Evolutionary conservation across 2,797 vertebrate genomes (phyloP), one percentile per base, ranked within the genome.

Genomic region (Enteromius paludinosus): DNA sequence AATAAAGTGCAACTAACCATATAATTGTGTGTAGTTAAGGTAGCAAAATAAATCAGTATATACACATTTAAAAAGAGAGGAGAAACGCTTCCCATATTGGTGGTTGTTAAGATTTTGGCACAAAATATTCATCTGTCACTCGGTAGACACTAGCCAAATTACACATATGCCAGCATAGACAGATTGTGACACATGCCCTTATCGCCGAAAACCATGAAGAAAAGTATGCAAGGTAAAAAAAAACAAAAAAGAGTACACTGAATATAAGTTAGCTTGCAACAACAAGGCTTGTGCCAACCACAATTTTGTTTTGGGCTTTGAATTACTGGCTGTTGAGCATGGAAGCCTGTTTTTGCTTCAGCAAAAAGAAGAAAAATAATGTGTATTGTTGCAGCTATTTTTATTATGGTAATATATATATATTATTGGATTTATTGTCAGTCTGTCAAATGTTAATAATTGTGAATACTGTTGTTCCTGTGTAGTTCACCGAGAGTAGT

Each of bases 131-230:
- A 74, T 74, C 33, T 41, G 52, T 5, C 62, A 68, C 20, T 30
- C 41, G 28, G 6, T 74, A 74, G 52, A 38, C 72, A 56, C 49
- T 25, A 56, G 72, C 52, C 72, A 74, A 74, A 35, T 38, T 74
- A 59, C 20, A 74, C 72, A 74, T 59, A 59, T 74, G 72, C 72
- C 52, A 74, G 33, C 20, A n/a, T 23, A 73, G 28, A 73, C 52
- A 74, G 72, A 59, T 74, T 74, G 49, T 56, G 20, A 74, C 49
- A 52, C 25, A 54, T 54, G 18, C 71, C 71, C 71, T 15, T 12
- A 38, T 52, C 17, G 17, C 25, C 1, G 5, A 56, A 72, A 73
- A 56, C 33, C 18, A 73, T 14, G 49, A 73, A 54, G 15, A 71
- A 66, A 71, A 20, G 49, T 10, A 23, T 56, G 71, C 20, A 56